phyloP scores from a whole-genome alignment of 2,113 vertebrate genomes.

The Rostratula benghalensis region DNA sequence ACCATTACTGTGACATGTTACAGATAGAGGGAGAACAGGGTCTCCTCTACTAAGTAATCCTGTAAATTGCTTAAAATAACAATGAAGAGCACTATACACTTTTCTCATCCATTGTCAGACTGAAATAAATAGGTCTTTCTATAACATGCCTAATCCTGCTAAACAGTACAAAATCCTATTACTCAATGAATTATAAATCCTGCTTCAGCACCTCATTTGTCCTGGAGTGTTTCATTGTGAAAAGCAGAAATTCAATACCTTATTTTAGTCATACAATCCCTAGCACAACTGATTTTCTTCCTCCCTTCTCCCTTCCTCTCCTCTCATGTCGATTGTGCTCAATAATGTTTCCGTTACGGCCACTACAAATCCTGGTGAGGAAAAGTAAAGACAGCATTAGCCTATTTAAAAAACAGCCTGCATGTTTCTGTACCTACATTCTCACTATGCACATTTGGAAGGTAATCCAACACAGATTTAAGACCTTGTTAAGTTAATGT shows the following conservation, averaged over 20 bases:
- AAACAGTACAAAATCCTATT: conserved; percentile 89
- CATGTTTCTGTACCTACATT: not conserved
- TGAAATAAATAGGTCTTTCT: conserved; percentile 85
- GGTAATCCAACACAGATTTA: not conserved
- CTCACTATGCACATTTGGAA: not conserved
- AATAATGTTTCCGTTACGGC: not conserved
- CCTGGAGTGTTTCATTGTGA: conserved; percentile 65
- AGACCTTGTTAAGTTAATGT: not conserved
- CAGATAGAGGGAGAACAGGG: conserved; percentile 34
- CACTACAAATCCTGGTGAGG: not conserved
- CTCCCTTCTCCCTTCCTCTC: not conserved
- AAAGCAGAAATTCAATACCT: conserved; percentile 57
- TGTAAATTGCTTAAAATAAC: conserved; percentile 71
- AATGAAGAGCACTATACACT: conserved; percentile 62
- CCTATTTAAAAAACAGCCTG: not conserved
- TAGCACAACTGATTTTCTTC: not conserved
- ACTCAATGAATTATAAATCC: conserved; percentile 85
- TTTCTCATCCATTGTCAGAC: conserved; percentile 74
- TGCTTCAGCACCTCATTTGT: conserved; percentile 73
- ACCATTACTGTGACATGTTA: conserved; percentile 30
- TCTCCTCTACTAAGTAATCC: conserved; percentile 64
- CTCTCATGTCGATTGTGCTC: not conserved
- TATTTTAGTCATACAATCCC: conserved; percentile 54
- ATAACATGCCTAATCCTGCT: conserved; percentile 84
- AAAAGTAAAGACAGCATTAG: not conserved